Percentiles rank a stretch among this genome's conserved stretches.
Conservation (phyloP, 2,797 vertebrate genomes). For the Sebastes matsubarae region DNA sequence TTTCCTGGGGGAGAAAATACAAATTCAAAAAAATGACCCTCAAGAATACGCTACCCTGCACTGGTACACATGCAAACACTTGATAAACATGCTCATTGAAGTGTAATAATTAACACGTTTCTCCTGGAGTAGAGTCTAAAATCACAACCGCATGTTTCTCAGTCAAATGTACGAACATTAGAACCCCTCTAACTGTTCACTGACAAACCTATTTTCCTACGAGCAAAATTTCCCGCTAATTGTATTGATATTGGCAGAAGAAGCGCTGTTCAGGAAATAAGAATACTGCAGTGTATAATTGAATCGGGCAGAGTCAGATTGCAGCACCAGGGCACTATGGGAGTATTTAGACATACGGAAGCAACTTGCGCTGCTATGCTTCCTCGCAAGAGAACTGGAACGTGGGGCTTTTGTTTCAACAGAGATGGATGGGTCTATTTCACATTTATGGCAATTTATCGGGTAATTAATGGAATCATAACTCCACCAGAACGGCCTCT, state of each 20-base stretch:
- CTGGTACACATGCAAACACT: background rate
- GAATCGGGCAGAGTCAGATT: slow-evolving; percentile 51
- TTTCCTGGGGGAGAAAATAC: background rate
- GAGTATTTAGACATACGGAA: slow-evolving; percentile 72
- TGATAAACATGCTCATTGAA: slow-evolving; percentile 17
- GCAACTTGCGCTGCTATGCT: slow-evolving; percentile 63
- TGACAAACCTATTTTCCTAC: slow-evolving; percentile 63
- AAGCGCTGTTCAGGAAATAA: slow-evolving; percentile 57
- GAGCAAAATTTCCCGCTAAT: slow-evolving; percentile 61
- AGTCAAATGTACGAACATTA: slow-evolving; percentile 10
- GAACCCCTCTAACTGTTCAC: slow-evolving; percentile 51
- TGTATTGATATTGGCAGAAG: slow-evolving; percentile 73
- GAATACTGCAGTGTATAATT: slow-evolving; percentile 59
- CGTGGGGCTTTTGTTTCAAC: slow-evolving; percentile 26
- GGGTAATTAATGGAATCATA: slow-evolving; percentile 53
- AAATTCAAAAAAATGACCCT: background rate
- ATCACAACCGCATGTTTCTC: slow-evolving; percentile 54
- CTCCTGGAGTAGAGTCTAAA: slow-evolving; percentile 24
- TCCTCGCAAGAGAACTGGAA: slow-evolving; percentile 42
- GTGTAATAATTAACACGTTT: slow-evolving; percentile 36
- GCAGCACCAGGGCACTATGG: slow-evolving; percentile 35
- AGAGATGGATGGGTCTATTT: slow-evolving; percentile 60
- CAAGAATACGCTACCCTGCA: background rate
- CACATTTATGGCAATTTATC: slow-evolving; percentile 52
- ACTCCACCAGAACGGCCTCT: slow-evolving; percentile 40